A percentile compares a stretch with the other conserved stretches of the same genome.
phyloP scores from a whole-genome alignment of 2,797 vertebrate species.

The Manis crassicaudata region DNA sequence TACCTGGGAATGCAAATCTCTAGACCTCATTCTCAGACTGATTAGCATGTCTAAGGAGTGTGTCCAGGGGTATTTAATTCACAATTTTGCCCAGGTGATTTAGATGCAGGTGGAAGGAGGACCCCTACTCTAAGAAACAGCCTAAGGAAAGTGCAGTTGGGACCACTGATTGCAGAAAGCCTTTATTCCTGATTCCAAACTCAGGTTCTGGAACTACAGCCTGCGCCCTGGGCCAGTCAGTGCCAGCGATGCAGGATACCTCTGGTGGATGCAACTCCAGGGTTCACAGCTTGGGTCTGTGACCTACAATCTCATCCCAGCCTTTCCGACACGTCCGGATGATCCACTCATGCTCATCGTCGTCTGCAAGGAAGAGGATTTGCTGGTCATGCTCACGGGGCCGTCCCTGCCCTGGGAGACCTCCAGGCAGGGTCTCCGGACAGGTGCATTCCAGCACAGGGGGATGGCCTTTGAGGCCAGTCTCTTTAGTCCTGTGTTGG shows the following conservation, averaged over 20 bases:
- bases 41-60: not conserved
- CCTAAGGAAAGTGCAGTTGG: not conserved
- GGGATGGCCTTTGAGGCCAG: not conserved
- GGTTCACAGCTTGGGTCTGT: slow-evolving; percentile 17
- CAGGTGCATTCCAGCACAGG: not conserved
- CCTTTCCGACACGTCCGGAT: slow-evolving; percentile 91
- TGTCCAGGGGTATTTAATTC: not conserved
- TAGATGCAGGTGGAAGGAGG: not conserved
- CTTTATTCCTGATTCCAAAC: slow-evolving; percentile 67
- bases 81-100: not conserved
- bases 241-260: not conserved
- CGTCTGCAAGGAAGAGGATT: slow-evolving; percentile 86
- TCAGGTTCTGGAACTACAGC: not conserved
- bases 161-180: not conserved
- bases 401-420: not conserved
- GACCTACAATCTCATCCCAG: slow-evolving; percentile 82
- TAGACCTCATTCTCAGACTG: not conserved
- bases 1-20: not conserved
- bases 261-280: too few species aligned
- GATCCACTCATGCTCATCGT: slow-evolving; percentile 94
- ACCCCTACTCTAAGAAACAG: not conserved
- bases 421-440: not conserved
- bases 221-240: not conserved
- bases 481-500: not conserved
- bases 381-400: not conserved